These are phyloP conservation scores for Drosophila neotestacea DNA, from an alignment of 2,888 invertebrate genomes.

Conservation along the genomic window DNA sequence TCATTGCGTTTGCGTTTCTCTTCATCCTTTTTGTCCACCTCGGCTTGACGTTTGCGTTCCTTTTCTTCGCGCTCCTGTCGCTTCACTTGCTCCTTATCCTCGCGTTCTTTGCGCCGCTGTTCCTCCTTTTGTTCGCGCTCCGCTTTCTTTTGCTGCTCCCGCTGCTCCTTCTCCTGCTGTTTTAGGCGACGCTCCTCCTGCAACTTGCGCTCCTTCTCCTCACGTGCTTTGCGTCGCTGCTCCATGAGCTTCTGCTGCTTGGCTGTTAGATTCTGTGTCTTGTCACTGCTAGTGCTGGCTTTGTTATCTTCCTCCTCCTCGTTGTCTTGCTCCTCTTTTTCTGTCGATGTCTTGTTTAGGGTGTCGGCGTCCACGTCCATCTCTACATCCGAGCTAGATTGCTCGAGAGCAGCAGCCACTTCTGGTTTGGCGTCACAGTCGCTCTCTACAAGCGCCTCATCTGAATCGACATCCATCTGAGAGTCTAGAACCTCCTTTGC, in stretches of 20 bases:
- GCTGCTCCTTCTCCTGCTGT: constrained; percentile 82
- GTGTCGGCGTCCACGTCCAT: constrained; percentile 46
- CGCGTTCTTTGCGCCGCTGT: constrained; percentile 85
- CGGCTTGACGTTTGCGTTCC: constrained; percentile 83
- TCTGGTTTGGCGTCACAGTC: constrained; percentile 24
- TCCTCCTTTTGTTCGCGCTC: constrained; percentile 86
- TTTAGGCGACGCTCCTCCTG: constrained; percentile 85
- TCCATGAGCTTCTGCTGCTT: constrained; percentile 79
- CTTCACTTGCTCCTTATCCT: constrained; percentile 85
- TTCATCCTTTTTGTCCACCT: constrained; percentile 83
- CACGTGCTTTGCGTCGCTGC: constrained; percentile 79
- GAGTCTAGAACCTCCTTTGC: not conserved
- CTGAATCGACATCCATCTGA: constrained; percentile 9
- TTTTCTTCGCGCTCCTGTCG: constrained; percentile 84
- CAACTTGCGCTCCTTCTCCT: constrained; percentile 85
- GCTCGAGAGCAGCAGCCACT: not conserved
- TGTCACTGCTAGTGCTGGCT: constrained; percentile 2
- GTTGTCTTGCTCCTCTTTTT: constrained; percentile 4
- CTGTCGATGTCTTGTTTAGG: constrained; percentile 11
- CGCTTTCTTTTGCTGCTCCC: constrained; percentile 72
- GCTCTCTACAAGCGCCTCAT: constrained; percentile 32
- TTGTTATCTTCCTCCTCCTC: constrained; percentile 7
- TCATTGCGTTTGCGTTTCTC: constrained; percentile 84
- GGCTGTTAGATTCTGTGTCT: constrained; percentile 69
- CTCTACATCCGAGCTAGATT: constrained; percentile 42